A percentile compares a stretch with the other conserved stretches of the same genome.
Conservation (phyloP, 2,888 invertebrate genomes). For the Sipha maydis region DNA sequence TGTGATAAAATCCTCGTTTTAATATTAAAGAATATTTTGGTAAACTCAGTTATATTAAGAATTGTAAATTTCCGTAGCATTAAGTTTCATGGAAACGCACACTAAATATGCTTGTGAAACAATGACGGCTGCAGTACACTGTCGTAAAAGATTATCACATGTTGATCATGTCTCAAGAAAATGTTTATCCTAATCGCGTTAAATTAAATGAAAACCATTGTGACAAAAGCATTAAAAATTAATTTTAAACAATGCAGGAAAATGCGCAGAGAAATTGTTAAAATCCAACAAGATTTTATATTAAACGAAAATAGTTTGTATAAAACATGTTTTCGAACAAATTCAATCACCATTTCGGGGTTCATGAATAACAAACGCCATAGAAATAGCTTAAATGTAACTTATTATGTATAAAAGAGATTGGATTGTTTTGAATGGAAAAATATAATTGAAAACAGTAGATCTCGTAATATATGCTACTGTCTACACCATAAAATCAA, state of each 20-base stretch:
- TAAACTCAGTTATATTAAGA: conserved; percentile 5
- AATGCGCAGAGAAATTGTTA: not conserved
- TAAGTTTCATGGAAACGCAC: not conserved
- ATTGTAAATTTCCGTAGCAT: conserved; percentile 8
- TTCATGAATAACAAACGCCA: not conserved
- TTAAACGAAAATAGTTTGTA: not conserved
- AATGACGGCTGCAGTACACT: not conserved
- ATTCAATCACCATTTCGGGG: not conserved
- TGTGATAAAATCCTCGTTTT: conserved; percentile 1
- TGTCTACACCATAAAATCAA: not conserved
- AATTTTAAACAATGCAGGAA: not conserved
- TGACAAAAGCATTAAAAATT: not conserved
- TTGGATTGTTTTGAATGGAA: not conserved
- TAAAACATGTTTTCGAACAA: conserved; percentile 1
- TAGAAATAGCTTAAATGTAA: not conserved
- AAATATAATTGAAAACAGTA: not conserved
- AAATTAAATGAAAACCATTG: not conserved
- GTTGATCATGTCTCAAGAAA: not conserved
- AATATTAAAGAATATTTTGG: conserved; percentile 7
- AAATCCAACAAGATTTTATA: too few relatives aligned
- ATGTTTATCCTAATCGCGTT: not conserved
- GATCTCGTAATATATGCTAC: not conserved
- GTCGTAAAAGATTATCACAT: conserved; percentile 15
- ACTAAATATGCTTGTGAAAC: conserved; percentile 7
- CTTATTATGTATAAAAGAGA: not conserved